Evolutionary conservation across 2,797 vertebrate genomes (phyloP).

Genomic region (Triplophysa bombifrons): DNA sequence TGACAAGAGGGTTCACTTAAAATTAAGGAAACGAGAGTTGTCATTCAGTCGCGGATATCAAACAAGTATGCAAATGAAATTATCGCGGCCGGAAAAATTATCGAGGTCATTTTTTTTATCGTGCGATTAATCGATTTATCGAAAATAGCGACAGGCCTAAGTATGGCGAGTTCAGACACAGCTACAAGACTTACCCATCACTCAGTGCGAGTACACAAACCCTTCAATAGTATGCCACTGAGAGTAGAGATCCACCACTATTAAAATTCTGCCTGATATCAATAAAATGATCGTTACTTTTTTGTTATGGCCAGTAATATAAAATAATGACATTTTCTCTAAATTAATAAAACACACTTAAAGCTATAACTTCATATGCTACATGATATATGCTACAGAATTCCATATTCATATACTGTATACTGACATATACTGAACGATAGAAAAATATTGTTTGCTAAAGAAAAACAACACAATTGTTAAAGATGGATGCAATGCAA

Average conservation of each 20-base stretch:
- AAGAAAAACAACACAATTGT: not conserved
- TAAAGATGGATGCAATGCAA: too few species aligned
- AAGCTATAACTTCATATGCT: not conserved
- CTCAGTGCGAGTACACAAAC: constrained; percentile 19
- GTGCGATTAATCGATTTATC: too few species aligned
- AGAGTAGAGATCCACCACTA: not conserved
- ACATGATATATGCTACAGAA: not conserved
- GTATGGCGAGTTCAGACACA: constrained; percentile 17
- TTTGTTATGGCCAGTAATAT: not conserved
- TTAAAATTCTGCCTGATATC: not conserved
- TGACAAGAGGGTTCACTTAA: too few species aligned
- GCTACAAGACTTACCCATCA: constrained; percentile 14
- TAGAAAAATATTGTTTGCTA: not conserved
- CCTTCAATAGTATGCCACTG: not conserved
- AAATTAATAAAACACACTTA: not conserved
- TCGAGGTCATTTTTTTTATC: too few species aligned
- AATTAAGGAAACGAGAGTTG: too few species aligned
- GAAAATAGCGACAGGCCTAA: too few species aligned
- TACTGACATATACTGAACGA: not conserved
- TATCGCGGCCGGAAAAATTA: too few species aligned
- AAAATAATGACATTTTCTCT: not conserved
- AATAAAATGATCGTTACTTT: not conserved
- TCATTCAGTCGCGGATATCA: too few species aligned
- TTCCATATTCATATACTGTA: not conserved
- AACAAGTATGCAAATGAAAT: too few species aligned